Base-by-base conservation (phyloP, 2,888 invertebrate species). In the Drosophila testacea region DNA sequence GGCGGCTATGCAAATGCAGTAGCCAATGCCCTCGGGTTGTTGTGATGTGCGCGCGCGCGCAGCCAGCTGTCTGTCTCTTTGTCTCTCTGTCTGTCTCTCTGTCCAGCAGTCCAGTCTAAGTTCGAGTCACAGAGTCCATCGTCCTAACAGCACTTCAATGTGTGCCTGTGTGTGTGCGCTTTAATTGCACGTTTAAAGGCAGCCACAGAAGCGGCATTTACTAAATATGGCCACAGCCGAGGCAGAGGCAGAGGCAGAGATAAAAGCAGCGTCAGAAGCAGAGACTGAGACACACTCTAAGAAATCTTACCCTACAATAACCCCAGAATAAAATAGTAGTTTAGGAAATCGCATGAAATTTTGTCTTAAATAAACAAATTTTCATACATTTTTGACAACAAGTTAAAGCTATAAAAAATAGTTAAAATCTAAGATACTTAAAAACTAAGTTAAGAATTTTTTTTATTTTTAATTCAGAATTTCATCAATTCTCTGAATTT, bases 1-100 rank as follows among this genome's bases (percentile, higher is more conserved):
- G 73, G 79, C 86, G 78, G 87, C 88, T 88, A 91, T 91, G 90
- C 90, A 90, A 91, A 91, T 91, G 91, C 91, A 90, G 91, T 91
- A 91, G 91, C 91, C 90, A 90, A 89, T 90, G 78, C 90, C 91
- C 91, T 86, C 81, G 77, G 91, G 91, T 88, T 91, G 90, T 91
- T 91, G 90, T 90, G 90, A 89, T 88, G 90, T 79, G 82, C 63
- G 80, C 77, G 77, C 77, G 85, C 83, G 86, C 82, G 84, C 81
- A 80, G 59, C 62, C 47, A 32, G 22, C 22, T 11, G 57, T 69
- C 68, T 32, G 22, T 22, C 22, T 22, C 22, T 22, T 22, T 55
- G 48, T 55, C 36, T 38, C 9, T 13, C 16, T n/a, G 10, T n/a
- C 48, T 38, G 48, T 61, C 54, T 32, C 22, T 10, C 7, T n/a